Base-by-base conservation (phyloP, 2,888 invertebrate genomes). In the Noctua janthe region DNA sequence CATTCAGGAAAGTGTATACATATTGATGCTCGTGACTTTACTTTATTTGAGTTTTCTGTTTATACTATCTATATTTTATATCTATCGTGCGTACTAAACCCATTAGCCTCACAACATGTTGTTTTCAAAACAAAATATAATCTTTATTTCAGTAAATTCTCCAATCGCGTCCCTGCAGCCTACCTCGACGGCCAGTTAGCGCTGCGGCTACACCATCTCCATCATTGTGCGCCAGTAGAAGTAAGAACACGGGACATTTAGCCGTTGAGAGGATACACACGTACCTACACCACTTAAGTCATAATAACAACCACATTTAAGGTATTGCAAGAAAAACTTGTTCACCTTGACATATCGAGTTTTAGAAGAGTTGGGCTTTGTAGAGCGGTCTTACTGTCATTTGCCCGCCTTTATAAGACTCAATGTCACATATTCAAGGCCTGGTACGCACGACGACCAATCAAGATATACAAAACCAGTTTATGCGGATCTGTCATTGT, bases 121-220 rank as follows among this genome's bases (percentile, higher is more conserved):
- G 47, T 80, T 80, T 71, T 80, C 72, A 80, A 71, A 81, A 69
- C 78, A 66, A 88, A 84, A 79, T 86, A 76, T 79, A 81, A 76
- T 82, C 66, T 85, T 90, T 83, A 77, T 88, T 89, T 77, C 89
- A 90, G 95, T 97, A 88, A 97, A 96, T 87, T 97, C 97, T 17
- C 97, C 97, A 49, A 94, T 97, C 72, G 95, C 96, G 64, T 95
- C 97, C 13, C 54, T 96, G 90, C 96, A 95, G 91, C 96, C 97
- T 62, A 95, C 97, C 1, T 97, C 97, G 13, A 97, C 97, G 90
- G 96, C 97, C 94, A 97, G 97, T 97, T 97, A 97, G 96, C 97
- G 94, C 91, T 95, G 93, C 94, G 94, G 95, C 64, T 94, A 94
- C 92, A 94, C 95, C 87, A 93, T 96, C 92, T 95, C 95, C 92